Percentiles rank a stretch among this genome's conserved stretches.
phyloP scores from a whole-genome alignment of 2,797 vertebrate genomes.

The Chelon labrosus region DNA sequence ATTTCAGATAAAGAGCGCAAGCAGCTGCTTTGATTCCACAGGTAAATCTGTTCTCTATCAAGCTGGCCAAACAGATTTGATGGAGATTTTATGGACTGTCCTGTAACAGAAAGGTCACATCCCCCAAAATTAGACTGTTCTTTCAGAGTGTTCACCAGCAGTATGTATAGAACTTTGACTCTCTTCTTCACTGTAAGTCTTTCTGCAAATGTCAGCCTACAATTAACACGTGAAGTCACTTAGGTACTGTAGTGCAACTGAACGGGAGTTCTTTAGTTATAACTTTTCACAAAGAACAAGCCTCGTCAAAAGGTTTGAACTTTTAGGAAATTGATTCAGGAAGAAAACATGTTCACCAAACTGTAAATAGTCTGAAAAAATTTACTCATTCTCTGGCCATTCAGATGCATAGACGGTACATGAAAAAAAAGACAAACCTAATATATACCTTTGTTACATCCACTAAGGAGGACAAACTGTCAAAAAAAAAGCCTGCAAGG shows the following conservation, averaged over 20 bases:
- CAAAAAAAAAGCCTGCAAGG: conserved; percentile 55
- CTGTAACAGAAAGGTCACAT: conserved; percentile 8
- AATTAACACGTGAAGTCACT: conserved; percentile 12
- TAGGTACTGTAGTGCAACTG: conserved; percentile 16
- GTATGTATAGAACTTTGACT: not conserved
- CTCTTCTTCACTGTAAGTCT: not conserved
- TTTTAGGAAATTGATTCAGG: not conserved
- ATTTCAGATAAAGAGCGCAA: conserved; percentile 30
- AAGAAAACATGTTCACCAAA: not conserved
- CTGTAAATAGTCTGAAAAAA: not conserved
- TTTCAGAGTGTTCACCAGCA: conserved; percentile 13
- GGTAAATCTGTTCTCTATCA: conserved; percentile 28
- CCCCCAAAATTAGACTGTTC: conserved; percentile 1
- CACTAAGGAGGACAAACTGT: conserved; percentile 44
- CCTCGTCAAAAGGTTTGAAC: conserved; percentile 2
- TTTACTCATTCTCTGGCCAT: not conserved
- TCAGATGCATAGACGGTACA: conserved; percentile 15
- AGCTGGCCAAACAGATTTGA: not conserved
- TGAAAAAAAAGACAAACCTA: conserved; percentile 4
- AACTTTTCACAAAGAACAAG: conserved; percentile 9
- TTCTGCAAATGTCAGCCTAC: not conserved
- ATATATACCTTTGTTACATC: conserved; percentile 25
- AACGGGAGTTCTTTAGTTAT: not conserved
- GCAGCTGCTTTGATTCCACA: conserved; percentile 37
- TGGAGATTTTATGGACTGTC: conserved; percentile 8